These are phyloP conservation scores for Bucco capensis DNA, from an alignment of 2,113 vertebrate genomes.

Conservation along the genomic window DNA sequence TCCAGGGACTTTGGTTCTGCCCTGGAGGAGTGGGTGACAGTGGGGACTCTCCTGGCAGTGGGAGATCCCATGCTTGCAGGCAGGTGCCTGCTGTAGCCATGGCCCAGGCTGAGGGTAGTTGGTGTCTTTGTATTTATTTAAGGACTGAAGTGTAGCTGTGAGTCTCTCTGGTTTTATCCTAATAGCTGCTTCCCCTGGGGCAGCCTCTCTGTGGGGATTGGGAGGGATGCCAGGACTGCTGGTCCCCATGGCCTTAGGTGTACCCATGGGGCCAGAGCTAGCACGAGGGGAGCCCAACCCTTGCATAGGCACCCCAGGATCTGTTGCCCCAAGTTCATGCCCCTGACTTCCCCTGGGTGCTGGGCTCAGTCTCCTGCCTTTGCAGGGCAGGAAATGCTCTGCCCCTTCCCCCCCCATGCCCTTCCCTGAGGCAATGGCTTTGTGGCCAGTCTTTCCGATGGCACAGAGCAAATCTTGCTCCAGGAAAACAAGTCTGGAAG, in stretches of 20 bases:
- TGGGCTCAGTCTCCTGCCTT: not conserved
- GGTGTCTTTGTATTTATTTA: slow-evolving; percentile 64
- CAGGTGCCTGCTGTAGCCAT: not conserved
- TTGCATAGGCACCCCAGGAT: not conserved
- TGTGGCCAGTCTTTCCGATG: not conserved
- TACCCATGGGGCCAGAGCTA: not conserved
- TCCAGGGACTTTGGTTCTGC: not conserved
- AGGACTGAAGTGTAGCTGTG: slow-evolving; percentile 52
- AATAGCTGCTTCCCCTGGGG: not conserved
- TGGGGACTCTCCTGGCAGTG: rapidly evolving
- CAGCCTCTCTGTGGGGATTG: rapidly evolving
- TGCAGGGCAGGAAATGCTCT: not conserved
- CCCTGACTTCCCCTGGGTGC: not conserved
- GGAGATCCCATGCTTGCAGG: not conserved
- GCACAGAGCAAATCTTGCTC: not conserved
- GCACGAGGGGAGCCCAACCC: not conserved
- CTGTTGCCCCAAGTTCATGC: rapidly evolving
- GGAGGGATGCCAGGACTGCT: not conserved
- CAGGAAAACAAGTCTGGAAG: not conserved
- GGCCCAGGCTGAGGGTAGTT: not conserved
- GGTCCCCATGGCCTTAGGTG: rapidly evolving
- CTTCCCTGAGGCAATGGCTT: not conserved
- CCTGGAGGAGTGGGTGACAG: not conserved
- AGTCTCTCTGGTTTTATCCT: slow-evolving; percentile 6
- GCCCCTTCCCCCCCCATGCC: not conserved